Base-by-base conservation (phyloP, 2,888 invertebrate species). In the Leptarthrus brevirostris region DNA sequence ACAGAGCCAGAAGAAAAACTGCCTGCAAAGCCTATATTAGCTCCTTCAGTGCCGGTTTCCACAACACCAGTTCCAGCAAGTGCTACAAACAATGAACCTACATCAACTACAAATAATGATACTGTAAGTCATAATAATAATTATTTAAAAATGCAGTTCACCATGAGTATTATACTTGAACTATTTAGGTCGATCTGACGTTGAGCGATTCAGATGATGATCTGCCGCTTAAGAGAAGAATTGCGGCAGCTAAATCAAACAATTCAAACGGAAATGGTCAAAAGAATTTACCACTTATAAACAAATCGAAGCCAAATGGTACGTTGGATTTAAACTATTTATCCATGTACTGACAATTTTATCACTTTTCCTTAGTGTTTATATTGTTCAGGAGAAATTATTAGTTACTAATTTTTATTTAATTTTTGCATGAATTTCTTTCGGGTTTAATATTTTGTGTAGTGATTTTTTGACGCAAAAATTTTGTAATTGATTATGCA, bases 151-250 rank as follows among this genome's bases (percentile, higher is more conserved):
- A 14, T 30, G 52, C 22, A 49, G 4, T 30, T 30, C 30, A 30
- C 8, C 8, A 30, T 30, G 30, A 4, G 8, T 1, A n/a, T n/a
- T n/a, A n/a, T n/a, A n/a, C n/a, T n/a, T n/a, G n/a, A n/a, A 30
- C 18, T n/a, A 74, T 76, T 16, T 30, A 85, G 83, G 91, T 92
- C 18, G 93, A 93, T 84, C 86, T 92, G 77, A 92, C 92, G 0
- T 77, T 88, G n/a, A 92, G 92, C 0, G 92, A 92, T 84, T 91
- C 91, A 0, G 92, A 92, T 76, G 89, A 87, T 79, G 91, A 91
- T 79, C 85, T 90, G 81, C 90, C 91, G 12, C 87, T 91, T 76
- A 90, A 89, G 82, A 86, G 90, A 79, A 89, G 89, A 74, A 81
- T 86, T n/a, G n/a, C n/a, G n/a, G n/a, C 83, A 86, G 78, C 81